Percentiles rank a stretch among this genome's conserved stretches.
These are phyloP conservation scores for Beroe ovata DNA, from an alignment of 37 sponge, comb jelly and placozoan species.

Conservation along the genomic window DNA sequence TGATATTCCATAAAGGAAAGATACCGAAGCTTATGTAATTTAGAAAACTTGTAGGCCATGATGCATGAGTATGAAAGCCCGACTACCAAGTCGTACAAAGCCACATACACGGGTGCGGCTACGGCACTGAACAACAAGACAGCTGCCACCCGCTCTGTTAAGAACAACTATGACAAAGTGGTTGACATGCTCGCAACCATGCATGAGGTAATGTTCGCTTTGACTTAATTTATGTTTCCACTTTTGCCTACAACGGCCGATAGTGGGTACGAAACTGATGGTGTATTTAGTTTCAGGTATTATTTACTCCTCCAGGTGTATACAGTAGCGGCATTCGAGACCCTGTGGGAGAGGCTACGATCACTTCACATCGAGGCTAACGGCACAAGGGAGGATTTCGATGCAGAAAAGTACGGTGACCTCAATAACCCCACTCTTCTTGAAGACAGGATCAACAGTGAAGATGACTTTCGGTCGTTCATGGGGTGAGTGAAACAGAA, in stretches of 20 bases:
- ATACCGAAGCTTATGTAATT: no score
- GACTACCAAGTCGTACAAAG: not conserved
- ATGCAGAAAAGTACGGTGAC: not conserved
- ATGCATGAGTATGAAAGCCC: constrained; percentile 4
- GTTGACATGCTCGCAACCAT: not conserved
- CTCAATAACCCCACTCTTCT: not conserved
- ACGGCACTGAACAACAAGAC: not conserved
- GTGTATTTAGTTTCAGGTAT: no score
- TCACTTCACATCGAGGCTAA: not conserved
- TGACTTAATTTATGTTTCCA: no score
- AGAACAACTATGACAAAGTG: not conserved
- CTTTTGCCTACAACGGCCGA: no score
- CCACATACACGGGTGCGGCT: not conserved
- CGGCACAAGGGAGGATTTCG: not conserved
- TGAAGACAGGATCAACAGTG: not conserved
- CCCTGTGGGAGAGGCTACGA: not conserved
- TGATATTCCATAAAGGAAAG: no score
- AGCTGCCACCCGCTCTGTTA: not conserved
- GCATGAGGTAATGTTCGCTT: not conserved
- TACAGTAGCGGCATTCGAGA: constrained; percentile 1
- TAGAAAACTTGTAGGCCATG: no score
- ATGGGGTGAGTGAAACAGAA: constrained; percentile 16
- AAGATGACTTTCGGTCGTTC: not conserved
- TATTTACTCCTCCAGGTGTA: no score
- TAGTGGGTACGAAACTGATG: no score